These are phyloP conservation scores for Plutella xylostella DNA, from an alignment of 2,888 invertebrate genomes.

Conservation along the genomic window DNA sequence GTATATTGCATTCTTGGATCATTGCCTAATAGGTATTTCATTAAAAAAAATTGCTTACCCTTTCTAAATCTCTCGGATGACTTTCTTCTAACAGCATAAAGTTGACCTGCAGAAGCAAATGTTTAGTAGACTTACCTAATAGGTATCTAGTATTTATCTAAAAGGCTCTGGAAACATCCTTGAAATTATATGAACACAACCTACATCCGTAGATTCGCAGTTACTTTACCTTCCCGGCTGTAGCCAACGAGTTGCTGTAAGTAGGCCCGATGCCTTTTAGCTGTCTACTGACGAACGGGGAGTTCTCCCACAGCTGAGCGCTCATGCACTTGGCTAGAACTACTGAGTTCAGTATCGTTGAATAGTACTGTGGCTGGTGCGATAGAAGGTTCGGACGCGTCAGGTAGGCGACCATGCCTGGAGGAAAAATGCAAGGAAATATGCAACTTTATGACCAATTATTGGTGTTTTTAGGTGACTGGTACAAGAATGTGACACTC, in stretches of 20 bases:
- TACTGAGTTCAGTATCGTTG: constrained; percentile 69
- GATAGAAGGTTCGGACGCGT: constrained; percentile 40
- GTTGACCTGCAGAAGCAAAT: too few relatives aligned
- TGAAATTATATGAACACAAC: too few relatives aligned
- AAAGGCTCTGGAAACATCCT: too few relatives aligned
- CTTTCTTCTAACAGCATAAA: constrained; percentile 73
- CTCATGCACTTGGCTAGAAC: constrained; percentile 75
- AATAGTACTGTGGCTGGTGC: constrained; percentile 45
- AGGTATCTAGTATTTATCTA: too few relatives aligned
- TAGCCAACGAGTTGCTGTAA: constrained; percentile 72
- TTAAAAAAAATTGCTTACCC: constrained; percentile 45
- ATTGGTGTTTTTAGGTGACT: too few relatives aligned
- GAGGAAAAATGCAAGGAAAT: background rate
- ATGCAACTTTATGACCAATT: too few relatives aligned
- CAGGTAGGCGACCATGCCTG: constrained; percentile 71
- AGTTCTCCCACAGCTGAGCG: constrained; percentile 81
- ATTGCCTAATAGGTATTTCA: too few relatives aligned
- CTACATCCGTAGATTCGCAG: too few relatives aligned
- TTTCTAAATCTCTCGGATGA: constrained; percentile 80
- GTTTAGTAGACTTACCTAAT: too few relatives aligned
- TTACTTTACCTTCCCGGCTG: constrained; percentile 77
- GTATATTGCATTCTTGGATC: too few relatives aligned
- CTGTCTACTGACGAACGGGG: constrained; percentile 75
- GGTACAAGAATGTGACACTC: too few relatives aligned
- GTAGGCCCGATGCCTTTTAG: constrained; percentile 78